Percentiles rank a stretch among this genome's conserved stretches.
Conservation (phyloP, 1,140 invertebrate genomes). For the Papilio glaucus region DNA sequence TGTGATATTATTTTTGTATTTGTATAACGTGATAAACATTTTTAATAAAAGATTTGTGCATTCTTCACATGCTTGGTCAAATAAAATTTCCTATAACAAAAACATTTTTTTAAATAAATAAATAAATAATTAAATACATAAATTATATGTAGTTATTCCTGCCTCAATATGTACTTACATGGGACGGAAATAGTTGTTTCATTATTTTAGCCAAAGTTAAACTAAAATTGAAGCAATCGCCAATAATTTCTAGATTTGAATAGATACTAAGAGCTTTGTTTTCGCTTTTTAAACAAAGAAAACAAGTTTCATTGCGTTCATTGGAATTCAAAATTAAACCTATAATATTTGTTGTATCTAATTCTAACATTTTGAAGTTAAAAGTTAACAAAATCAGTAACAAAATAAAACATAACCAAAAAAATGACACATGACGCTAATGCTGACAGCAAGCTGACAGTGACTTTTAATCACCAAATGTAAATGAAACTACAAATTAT, state of each 20-base stretch:
- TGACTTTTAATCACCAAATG: too few relatives aligned
- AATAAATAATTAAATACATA: not conserved
- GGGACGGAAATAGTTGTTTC: slow-evolving; percentile 48
- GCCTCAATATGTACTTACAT: slow-evolving; percentile 48
- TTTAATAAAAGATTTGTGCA: slow-evolving; percentile 53
- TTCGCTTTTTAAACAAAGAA: slow-evolving; percentile 54
- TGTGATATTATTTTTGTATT: slow-evolving; percentile 45
- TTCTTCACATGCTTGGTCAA: slow-evolving; percentile 48
- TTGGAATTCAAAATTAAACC: slow-evolving; percentile 2
- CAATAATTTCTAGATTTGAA: slow-evolving; percentile 46
- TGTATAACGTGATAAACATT: slow-evolving; percentile 51
- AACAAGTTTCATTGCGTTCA: slow-evolving; percentile 43
- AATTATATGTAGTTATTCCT: not conserved
- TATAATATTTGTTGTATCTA: slow-evolving; percentile 1
- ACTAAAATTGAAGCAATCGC: slow-evolving; percentile 39
- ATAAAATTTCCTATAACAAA: slow-evolving; percentile 56
- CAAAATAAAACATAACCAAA: not conserved
- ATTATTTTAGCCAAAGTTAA: slow-evolving; percentile 47
- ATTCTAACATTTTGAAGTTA: not conserved
- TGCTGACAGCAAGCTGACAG: too few relatives aligned
- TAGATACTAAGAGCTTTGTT: slow-evolving; percentile 41
- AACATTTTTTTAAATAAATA: slow-evolving; percentile 1
- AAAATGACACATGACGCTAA: too few relatives aligned
- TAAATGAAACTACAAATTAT: too few relatives aligned
- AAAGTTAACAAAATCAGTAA: not conserved